These are phyloP conservation scores for Campoplex nolae DNA, from an alignment of 2,888 invertebrate species.

Conservation along the genomic window DNA sequence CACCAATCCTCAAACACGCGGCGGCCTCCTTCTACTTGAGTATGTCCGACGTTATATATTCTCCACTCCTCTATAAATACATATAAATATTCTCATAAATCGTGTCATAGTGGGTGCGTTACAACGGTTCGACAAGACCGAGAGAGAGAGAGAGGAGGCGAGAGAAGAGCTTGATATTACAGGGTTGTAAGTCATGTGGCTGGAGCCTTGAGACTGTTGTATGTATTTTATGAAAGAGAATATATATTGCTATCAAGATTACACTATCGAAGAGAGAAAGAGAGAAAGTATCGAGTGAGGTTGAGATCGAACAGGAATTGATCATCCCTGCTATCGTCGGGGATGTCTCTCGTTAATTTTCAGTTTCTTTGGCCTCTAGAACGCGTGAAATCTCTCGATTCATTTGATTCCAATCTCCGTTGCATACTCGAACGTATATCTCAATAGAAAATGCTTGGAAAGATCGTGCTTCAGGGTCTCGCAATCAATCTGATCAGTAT, in stretches of 20 bases:
- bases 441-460: not conserved
- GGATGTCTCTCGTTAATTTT: conserved; percentile 59
- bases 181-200: conserved; percentile 65
- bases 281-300: conserved; percentile 48
- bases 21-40: conserved; percentile 4
- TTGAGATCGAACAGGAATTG: conserved; percentile 50
- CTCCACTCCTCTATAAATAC: conserved; percentile 76
- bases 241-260: conserved; percentile 45
- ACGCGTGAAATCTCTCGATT: not conserved
- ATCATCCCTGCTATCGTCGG: conserved; percentile 41
- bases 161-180: conserved; percentile 54
- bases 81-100: conserved; percentile 80
- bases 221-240: conserved; percentile 25
- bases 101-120: conserved; percentile 73
- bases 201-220: conserved; percentile 38
- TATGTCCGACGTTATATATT: conserved; percentile 6
- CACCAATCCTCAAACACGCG: conserved; percentile 20
- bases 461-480: not conserved
- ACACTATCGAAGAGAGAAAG: conserved; percentile 20
- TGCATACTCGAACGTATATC: not conserved
- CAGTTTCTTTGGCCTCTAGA: conserved; percentile 13
- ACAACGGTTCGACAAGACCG: conserved; percentile 70
- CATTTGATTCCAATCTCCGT: conserved; percentile 12
- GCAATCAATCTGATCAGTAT: not conserved
- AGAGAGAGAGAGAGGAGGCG: conserved; percentile 22